Percentiles rank a stretch among this genome's conserved stretches.
Conservation (phyloP, 2,888 invertebrate genomes). For the Sinotaia quadrata region DNA sequence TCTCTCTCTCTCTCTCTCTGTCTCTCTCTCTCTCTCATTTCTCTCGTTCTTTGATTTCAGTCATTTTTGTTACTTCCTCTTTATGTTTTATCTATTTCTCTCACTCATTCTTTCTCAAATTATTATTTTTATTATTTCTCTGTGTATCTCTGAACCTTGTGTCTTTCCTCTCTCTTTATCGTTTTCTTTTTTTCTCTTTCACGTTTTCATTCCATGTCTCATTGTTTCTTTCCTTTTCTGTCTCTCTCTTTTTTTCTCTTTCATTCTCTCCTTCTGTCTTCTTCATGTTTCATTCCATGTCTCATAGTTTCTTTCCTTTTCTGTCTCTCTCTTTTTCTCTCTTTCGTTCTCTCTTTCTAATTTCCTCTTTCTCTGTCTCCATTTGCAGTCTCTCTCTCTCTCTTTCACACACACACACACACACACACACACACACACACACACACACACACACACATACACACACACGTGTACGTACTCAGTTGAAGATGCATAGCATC, state of each 20-base stretch:
- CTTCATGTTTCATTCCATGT: not conserved
- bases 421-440: slow-evolving; percentile 1
- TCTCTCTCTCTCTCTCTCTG: slow-evolving; percentile 1
- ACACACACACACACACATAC: slow-evolving; percentile 4
- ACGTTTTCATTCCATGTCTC: not conserved
- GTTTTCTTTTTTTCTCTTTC: not conserved
- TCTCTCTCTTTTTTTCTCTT: slow-evolving; percentile 4
- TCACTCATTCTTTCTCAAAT: not conserved
- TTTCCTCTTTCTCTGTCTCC: too few relatives aligned
- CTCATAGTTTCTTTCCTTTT: not conserved
- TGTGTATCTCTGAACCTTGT: not conserved
- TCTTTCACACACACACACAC: not conserved
- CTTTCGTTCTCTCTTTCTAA: not conserved
- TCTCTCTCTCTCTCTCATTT: not conserved
- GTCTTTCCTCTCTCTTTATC: not conserved
- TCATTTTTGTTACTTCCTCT: not conserved
- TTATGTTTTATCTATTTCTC: not conserved
- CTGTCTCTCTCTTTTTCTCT: slow-evolving; percentile 5
- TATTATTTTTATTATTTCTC: not conserved
- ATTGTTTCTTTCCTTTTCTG: not conserved
- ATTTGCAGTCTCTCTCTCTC: not conserved
- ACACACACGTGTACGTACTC: not conserved
- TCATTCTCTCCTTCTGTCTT: slow-evolving; percentile 1
- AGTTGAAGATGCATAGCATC: not conserved
- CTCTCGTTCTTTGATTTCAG: not conserved